Percentiles rank a stretch among this genome's conserved stretches.
Conservation (phyloP, 2,888 invertebrate genomes). For the Allacma fusca region DNA sequence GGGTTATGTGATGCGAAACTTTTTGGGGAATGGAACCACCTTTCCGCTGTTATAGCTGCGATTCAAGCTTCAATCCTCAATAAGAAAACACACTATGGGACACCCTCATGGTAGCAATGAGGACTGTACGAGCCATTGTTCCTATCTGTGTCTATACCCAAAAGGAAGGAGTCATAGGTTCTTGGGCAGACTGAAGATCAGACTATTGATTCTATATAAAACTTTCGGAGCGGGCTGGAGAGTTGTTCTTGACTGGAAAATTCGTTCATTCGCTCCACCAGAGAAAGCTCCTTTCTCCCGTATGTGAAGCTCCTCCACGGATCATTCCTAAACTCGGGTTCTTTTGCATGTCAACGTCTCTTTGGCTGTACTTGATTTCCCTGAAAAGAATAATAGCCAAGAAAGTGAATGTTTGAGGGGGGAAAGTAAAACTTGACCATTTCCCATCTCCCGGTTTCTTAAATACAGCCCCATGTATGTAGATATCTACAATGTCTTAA, state of each 20-base stretch:
- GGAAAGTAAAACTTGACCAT: not conserved
- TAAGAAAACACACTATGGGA: conserved; percentile 2
- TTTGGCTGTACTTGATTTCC: not conserved
- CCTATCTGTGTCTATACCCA: too few species aligned
- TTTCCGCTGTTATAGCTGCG: conserved; percentile 3
- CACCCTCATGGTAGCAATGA: not conserved
- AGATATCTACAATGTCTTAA: too few species aligned
- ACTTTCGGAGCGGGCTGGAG: not conserved
- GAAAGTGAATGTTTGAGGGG: too few species aligned
- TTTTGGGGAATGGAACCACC: not conserved
- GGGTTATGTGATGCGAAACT: not conserved
- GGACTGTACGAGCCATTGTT: too few species aligned
- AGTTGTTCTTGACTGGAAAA: conserved; percentile 8
- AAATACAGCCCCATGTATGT: too few species aligned
- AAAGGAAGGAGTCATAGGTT: too few species aligned
- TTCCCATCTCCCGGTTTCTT: too few species aligned
- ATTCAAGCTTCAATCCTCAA: not conserved
- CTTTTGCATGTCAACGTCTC: not conserved
- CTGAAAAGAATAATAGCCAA: too few species aligned
- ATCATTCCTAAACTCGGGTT: not conserved
- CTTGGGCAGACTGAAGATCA: not conserved
- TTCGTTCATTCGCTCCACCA: not conserved
- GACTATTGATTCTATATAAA: conserved; percentile 8
- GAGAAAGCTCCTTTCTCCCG: not conserved
- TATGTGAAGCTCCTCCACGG: not conserved